Conservation (phyloP, 2,888 invertebrate species). For the Masnerella sp. region DNA sequence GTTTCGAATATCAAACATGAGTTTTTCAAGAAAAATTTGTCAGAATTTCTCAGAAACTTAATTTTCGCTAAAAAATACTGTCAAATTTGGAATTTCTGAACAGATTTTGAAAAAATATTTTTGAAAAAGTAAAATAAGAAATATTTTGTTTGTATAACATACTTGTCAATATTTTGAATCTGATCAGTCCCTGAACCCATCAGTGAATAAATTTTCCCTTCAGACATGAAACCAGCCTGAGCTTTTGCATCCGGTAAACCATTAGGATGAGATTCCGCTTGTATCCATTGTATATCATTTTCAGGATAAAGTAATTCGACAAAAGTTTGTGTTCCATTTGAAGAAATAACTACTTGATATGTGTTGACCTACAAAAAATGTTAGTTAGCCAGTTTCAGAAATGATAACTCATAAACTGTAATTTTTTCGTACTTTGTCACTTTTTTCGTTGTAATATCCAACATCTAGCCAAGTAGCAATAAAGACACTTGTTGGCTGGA, state of each 20-base stretch:
- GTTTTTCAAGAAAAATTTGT: too few relatives aligned
- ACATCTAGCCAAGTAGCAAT: conserved; percentile 95
- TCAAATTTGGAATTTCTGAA: too few relatives aligned
- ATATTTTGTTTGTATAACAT: too few relatives aligned
- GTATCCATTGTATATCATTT: conserved; percentile 94
- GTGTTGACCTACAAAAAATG: conserved; percentile 87
- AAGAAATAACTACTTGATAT: conserved; percentile 86
- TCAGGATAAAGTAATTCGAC: conserved; percentile 92
- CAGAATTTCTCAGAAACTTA: too few relatives aligned
- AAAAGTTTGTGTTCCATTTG: conserved; percentile 87
- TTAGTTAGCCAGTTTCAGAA: too few relatives aligned
- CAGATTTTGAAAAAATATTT: too few relatives aligned
- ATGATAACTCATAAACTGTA: too few relatives aligned
- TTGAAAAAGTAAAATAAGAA: too few relatives aligned
- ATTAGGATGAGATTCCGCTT: conserved; percentile 86
- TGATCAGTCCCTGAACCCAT: conserved; percentile 95
- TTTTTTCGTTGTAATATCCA: conserved; percentile 84
- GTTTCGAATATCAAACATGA: too few relatives aligned
- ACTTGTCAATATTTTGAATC: conserved; percentile 88
- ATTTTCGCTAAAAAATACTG: too few relatives aligned
- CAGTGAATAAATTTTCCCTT: conserved; percentile 86
- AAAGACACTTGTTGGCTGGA: conserved; percentile 88
- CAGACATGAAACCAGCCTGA: conserved; percentile 94
- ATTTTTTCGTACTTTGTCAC: conserved; percentile 80
- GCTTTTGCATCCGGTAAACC: conserved; percentile 92